Percentiles rank a stretch among this genome's conserved stretches.
phyloP scores from a whole-genome alignment of 2,888 invertebrate genomes.

The Resseliella maxima region DNA sequence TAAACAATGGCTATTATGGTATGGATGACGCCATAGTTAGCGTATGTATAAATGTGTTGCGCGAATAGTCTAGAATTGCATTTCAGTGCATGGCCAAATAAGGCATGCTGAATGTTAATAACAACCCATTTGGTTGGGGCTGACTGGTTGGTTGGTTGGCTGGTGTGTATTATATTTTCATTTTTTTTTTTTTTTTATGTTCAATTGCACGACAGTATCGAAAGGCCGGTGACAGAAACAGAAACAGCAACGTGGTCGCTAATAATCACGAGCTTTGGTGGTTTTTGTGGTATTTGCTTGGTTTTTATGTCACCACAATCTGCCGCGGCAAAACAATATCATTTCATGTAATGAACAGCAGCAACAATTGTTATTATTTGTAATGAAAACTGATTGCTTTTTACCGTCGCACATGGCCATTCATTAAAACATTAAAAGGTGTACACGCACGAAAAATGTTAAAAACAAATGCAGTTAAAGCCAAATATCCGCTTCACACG shows the following conservation, averaged over 20 bases:
- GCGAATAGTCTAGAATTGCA: conserved; percentile 14
- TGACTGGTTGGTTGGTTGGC: too few species aligned
- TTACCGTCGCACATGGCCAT: conserved; percentile 24
- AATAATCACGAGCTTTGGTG: conserved; percentile 43
- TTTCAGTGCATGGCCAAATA: neutral
- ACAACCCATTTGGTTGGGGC: neutral
- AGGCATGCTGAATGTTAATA: neutral
- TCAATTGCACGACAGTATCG: neutral
- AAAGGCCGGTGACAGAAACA: neutral
- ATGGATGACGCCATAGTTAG: neutral
- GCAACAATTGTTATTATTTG: conserved; percentile 53
- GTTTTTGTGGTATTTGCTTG: conserved; percentile 25
- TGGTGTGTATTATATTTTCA: too few species aligned
- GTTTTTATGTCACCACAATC: conserved; percentile 7
- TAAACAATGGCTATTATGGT: neutral
- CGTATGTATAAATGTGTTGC: neutral
- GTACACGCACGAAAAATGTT: neutral
- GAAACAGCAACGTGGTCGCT: conserved; percentile 15
- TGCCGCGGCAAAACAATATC: conserved; percentile 5
- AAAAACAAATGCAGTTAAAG: conserved; percentile 12
- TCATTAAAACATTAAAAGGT: conserved; percentile 51
- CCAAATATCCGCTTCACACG: conserved; percentile 41
- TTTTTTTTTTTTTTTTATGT: neutral
- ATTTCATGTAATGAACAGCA: conserved; percentile 48
- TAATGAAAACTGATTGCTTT: conserved; percentile 39